phyloP scores from a whole-genome alignment of 2,797 vertebrate genomes.

The Antrozous pallidus region DNA sequence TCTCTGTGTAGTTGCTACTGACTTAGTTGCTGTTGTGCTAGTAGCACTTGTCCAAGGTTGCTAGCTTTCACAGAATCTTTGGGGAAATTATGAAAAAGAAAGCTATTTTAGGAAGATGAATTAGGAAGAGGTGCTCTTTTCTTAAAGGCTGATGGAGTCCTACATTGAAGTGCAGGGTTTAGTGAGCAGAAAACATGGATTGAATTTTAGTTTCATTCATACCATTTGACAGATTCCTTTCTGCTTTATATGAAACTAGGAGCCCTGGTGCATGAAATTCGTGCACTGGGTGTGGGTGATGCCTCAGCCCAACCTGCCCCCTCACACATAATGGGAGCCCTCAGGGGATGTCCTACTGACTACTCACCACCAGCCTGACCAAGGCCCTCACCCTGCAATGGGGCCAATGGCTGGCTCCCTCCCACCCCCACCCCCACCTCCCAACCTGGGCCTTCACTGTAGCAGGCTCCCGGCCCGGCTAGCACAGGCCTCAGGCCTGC shows the following conservation, averaged over 20 bases:
- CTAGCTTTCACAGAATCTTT: not conserved
- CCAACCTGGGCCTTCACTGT: too few relatives aligned
- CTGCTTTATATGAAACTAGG: constrained; percentile 15
- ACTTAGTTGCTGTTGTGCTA: not conserved
- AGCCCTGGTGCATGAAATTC: too few relatives aligned
- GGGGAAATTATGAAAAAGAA: not conserved
- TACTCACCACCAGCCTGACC: too few relatives aligned
- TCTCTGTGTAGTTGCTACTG: not conserved
- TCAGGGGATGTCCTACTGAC: too few relatives aligned
- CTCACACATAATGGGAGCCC: too few relatives aligned
- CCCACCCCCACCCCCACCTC: too few relatives aligned
- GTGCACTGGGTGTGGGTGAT: too few relatives aligned
- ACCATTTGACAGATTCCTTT: not conserved
- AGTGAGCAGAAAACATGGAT: not conserved
- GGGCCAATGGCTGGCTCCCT: too few relatives aligned
- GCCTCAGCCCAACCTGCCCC: too few relatives aligned
- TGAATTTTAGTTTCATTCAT: not conserved
- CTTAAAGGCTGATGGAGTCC: not conserved
- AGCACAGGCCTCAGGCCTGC: too few relatives aligned
- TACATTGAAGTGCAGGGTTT: not conserved
- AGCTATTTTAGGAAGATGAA: not conserved
- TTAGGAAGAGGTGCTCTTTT: not conserved
- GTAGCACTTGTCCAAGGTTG: not conserved
- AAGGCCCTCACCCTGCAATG: too few relatives aligned
- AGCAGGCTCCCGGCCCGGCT: too few relatives aligned